Evolutionary conservation across 2,888 invertebrate species (phyloP), one percentile per base, ranked within the genome.

Genomic region (Eustalomyia histrio): DNA sequence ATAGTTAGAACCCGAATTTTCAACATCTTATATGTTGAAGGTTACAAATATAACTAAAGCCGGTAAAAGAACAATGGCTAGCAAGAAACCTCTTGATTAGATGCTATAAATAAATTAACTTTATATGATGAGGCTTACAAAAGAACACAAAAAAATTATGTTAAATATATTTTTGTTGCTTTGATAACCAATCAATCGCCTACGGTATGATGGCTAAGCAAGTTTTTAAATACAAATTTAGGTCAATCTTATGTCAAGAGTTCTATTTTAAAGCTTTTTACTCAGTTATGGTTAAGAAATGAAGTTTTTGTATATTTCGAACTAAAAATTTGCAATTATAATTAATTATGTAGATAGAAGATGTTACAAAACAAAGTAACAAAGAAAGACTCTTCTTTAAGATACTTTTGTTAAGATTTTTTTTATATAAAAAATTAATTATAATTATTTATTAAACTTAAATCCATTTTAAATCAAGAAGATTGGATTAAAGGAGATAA

Each of bases 251-350:
- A 16, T 12, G 10, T 39, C 6, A 43, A 35, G 8, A 58, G 33
- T 50, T 63, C 50, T 50, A 9, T 8, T 55, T 21, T 33, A 29
- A 29, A 29, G 73, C 57, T 47, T 72, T 61, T 47, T 12, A 35
- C 35, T 57, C 43, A 7, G n/a, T 47, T 14, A 50, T 50, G 24
- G 8, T 4, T 47, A n/a, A 1, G 14, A 47, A n/a, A 50, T 29
- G 47, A 18, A 14, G 60, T 6, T n/a, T 47, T 12, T 14, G 47
- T 18, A 8, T 39, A 52, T 71, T 52, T 17, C 18, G 17, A 55
- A 10, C 50, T 39, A 50, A n/a, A 57, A 33, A 75, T 68, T 75
- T 68, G 61, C 67, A 75, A 61, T 75, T 75, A 29, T 61, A 75
- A 68, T 75, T 75, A 67, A 52, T 74, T 55, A 74, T 47, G 39